These are phyloP conservation scores for Cathartes aura DNA, from an alignment of 2,113 vertebrate species.

Conservation along the genomic window DNA sequence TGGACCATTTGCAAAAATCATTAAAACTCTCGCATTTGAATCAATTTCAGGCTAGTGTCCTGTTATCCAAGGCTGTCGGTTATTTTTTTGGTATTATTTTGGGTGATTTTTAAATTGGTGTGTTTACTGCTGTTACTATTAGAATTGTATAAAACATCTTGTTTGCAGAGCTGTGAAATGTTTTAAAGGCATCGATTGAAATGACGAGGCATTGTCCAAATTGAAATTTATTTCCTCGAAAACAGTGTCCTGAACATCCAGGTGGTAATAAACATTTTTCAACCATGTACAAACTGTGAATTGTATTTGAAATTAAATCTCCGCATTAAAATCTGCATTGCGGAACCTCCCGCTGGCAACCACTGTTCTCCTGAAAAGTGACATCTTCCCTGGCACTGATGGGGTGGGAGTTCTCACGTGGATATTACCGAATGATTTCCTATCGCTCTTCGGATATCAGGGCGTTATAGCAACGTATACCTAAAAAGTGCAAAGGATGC, in stretches of 20 bases:
- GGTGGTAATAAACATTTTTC: constrained; percentile 60
- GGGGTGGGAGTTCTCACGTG: neutral
- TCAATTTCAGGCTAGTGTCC: neutral
- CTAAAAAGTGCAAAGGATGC: neutral
- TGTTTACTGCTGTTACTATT: neutral
- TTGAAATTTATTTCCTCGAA: constrained; percentile 57
- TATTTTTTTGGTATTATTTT: neutral
- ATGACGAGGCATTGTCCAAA: constrained; percentile 13
- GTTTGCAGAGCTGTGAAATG: neutral
- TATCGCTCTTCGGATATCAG: neutral
- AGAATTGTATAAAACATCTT: neutral
- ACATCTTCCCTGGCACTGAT: constrained; percentile 20
- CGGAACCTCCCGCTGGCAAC: neutral
- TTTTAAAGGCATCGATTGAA: constrained; percentile 31
- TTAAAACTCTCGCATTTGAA: neutral
- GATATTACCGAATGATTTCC: neutral
- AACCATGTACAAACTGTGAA: constrained; percentile 40
- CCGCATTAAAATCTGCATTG: constrained; percentile 66
- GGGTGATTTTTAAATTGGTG: neutral
- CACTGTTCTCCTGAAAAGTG: constrained; percentile 29
- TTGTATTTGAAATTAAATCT: constrained; percentile 69
- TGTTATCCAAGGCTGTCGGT: neutral
- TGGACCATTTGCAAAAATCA: neutral
- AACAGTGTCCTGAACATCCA: constrained; percentile 36
- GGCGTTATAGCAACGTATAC: neutral